These are phyloP conservation scores for Bombus confusus DNA, from an alignment of 1,140 invertebrate genomes.

Conservation along the genomic window DNA sequence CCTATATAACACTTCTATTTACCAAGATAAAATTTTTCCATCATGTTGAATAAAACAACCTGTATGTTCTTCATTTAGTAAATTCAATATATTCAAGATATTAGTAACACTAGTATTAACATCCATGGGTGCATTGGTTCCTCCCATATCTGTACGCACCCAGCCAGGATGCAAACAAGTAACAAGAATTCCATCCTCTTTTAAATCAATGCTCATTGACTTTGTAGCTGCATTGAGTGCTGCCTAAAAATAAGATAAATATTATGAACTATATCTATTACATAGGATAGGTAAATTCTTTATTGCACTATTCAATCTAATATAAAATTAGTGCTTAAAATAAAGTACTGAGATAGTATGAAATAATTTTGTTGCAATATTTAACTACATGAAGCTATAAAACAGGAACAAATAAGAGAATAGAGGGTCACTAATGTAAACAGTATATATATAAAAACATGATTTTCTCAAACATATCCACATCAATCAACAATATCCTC, in stretches of 20 bases:
- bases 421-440: background rate
- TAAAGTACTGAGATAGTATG: background rate
- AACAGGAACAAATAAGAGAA: background rate
- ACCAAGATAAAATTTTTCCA: conserved; percentile 89
- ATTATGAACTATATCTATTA: conserved; percentile 35
- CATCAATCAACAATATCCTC: no score
- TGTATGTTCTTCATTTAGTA: conserved; percentile 86
- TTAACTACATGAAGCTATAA: background rate
- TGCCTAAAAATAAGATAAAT: conserved; percentile 82
- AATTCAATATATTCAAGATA: conserved; percentile 86
- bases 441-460: background rate
- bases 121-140: conserved; percentile 88
- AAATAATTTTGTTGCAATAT: background rate
- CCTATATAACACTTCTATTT: conserved; percentile 63
- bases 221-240: conserved; percentile 94
- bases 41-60: conserved; percentile 91
- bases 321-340: background rate
- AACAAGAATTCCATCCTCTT: conserved; percentile 88
- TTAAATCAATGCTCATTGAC: conserved; percentile 92
- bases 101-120: conserved; percentile 85
- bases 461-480: background rate
- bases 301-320: background rate
- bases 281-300: background rate
- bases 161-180: conserved; percentile 93
- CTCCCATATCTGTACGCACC: conserved; percentile 95